These are phyloP conservation scores for Progne subis DNA, from an alignment of 2,113 vertebrate genomes.

Conservation along the genomic window DNA sequence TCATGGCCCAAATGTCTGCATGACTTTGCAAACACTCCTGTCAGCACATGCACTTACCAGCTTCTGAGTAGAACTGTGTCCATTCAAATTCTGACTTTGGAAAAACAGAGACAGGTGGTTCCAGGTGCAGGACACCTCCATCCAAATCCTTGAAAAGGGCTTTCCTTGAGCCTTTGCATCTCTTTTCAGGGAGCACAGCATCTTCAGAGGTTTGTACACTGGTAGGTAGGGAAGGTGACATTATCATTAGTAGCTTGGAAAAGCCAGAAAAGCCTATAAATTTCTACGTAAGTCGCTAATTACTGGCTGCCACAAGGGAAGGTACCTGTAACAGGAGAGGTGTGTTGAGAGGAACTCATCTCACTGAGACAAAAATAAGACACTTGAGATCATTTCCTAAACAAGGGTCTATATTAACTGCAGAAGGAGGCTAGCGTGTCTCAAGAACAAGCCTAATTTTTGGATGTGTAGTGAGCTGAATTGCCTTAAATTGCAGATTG, in stretches of 20 bases:
- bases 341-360: background rate
- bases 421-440: background rate
- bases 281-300: background rate
- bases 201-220: slow-evolving; percentile 8
- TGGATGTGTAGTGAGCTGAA: background rate
- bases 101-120: slow-evolving; percentile 73
- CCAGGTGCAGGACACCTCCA: slow-evolving; percentile 60
- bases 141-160: slow-evolving; percentile 80
- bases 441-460: background rate
- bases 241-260: background rate
- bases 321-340: background rate
- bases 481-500: background rate
- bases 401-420: background rate
- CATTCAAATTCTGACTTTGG: slow-evolving; percentile 67
- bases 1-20: fast-evolving
- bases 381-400: background rate
- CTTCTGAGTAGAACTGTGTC: slow-evolving; percentile 61
- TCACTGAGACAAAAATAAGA: background rate
- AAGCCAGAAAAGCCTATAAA: background rate
- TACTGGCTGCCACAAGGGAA: background rate
- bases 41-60: slow-evolving; percentile 43
- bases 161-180: slow-evolving; percentile 57
- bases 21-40: background rate
- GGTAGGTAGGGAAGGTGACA: background rate
- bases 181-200: background rate